Conservation (phyloP, 2,888 invertebrate species). For the Conops quadrifasciatus region DNA sequence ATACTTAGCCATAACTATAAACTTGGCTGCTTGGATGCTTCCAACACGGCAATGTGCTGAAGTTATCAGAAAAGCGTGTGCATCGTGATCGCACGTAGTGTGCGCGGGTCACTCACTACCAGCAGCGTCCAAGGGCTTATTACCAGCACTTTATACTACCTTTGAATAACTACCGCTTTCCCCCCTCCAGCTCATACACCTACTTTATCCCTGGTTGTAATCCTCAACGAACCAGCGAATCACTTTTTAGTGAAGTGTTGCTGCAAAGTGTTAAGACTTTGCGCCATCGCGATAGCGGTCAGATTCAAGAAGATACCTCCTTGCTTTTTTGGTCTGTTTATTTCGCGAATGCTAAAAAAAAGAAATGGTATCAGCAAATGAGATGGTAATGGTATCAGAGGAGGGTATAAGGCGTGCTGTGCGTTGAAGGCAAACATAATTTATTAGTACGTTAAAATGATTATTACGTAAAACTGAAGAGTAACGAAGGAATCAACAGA, state of each 20-base stretch:
- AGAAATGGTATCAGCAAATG: slow-evolving; percentile 20
- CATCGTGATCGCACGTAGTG: slow-evolving; percentile 12
- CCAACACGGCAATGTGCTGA: slow-evolving; percentile 15
- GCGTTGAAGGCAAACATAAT: neutral
- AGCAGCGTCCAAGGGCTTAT: neutral
- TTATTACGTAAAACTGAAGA: neutral
- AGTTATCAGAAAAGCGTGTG: slow-evolving; percentile 24
- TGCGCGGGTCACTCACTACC: neutral
- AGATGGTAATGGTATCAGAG: neutral
- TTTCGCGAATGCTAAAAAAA: neutral
- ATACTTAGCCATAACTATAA: no score
- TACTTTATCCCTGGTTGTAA: no score
- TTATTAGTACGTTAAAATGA: neutral
- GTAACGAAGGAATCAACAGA: neutral
- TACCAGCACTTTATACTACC: no score
- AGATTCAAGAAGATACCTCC: slow-evolving; percentile 28
- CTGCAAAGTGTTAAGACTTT: slow-evolving; percentile 6
- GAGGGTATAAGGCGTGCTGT: neutral
- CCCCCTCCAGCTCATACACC: no score
- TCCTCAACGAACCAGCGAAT: no score
- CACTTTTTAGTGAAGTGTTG: no score
- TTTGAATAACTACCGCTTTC: no score
- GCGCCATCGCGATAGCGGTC: slow-evolving; percentile 18
- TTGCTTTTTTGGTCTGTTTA: slow-evolving; percentile 11
- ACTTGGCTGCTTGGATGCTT: no score